Evolutionary conservation across 2,113 vertebrate species (phyloP), one percentile per base, ranked within the genome.

Genomic region (Crotalus horridus): DNA sequence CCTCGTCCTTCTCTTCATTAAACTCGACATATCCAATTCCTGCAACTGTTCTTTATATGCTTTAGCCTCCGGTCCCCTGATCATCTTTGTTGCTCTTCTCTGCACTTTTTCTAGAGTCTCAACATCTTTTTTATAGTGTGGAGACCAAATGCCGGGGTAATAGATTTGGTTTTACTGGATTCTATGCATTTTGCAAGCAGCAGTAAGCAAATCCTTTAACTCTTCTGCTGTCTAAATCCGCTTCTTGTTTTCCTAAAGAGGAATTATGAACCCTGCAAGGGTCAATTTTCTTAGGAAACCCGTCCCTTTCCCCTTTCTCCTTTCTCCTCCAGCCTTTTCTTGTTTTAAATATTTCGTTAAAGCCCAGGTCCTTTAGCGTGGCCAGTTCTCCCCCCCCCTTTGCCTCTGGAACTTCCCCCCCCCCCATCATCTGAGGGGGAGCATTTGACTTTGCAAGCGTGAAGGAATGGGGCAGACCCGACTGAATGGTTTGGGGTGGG

Each of bases 401-500:
- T 33, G 1, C 4, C 7, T 23, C 51, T 5, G 54, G 11, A 20
- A 20, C 54, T 7, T 39, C 20, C 74, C 81, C 53, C 54, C 20
- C 74, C 81, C 53, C 13, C 48, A 0, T 8, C 5, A 88, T 64
- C 9, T 43, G 20, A 1, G 54, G 20, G 11, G 8, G 91, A 95
- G 94, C 93, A 48, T 91, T 74, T 95, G 95, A 95, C 94, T 96
- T 95, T 93, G 96, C 93, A 95, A 95, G 90, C 59, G 26, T 94
- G 95, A 95, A 56, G 94, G 97, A 95, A 92, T 95, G 96, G 96
- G 96, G 87, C 95, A 96, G 95, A 96, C 96, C 96, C 56, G 43
- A 88, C 93, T 97, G 97, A 97, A 97, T 97, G 97, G 96, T 95
- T 97, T 94, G 97, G 97, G 97, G 96, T 96, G 88, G 97, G 96